These are phyloP conservation scores for Pseudomyrmex gracilis DNA, from an alignment of 1,140 invertebrate genomes.

Conservation along the genomic window DNA sequence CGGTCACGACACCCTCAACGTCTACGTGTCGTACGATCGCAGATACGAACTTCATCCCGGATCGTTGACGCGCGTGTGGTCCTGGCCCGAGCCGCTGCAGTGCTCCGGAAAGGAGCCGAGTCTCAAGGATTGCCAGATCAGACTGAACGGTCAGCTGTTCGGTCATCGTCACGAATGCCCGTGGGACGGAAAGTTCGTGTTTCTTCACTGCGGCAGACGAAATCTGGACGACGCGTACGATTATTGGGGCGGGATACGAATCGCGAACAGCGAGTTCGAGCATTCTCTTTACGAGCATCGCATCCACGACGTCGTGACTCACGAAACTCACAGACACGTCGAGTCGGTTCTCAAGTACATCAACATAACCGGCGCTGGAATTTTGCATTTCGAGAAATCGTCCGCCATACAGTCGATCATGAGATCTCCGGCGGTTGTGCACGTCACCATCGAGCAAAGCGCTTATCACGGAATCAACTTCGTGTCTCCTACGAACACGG, in stretches of 20 bases:
- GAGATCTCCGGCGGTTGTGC: conserved; percentile 93
- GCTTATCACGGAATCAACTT: conserved; percentile 97
- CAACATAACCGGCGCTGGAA: conserved; percentile 97
- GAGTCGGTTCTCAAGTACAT: conserved; percentile 94
- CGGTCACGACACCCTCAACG: conserved; percentile 95
- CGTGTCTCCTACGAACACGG: conserved; percentile 93
- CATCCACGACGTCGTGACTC: conserved; percentile 92
- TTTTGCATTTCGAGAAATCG: conserved; percentile 97
- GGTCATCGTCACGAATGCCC: conserved; percentile 93
- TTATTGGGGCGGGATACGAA: conserved; percentile 98
- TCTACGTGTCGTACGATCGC: conserved; percentile 92
- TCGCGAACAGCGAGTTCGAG: conserved; percentile 96
- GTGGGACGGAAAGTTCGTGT: conserved; percentile 96
- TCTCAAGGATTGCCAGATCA: conserved; percentile 94
- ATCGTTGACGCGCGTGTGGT: conserved; percentile 93
- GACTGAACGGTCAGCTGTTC: conserved; percentile 95
- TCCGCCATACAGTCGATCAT: conserved; percentile 96
- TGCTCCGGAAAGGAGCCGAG: conserved; percentile 93
- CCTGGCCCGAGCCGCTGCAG: conserved; percentile 96
- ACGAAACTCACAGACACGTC: conserved; percentile 88
- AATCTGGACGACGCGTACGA: conserved; percentile 89
- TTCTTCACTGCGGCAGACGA: conserved; percentile 95
- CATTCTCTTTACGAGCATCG: conserved; percentile 93
- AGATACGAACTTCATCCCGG: conserved; percentile 94
- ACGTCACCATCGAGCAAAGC: conserved; percentile 93